Conservation (phyloP, 2,113 vertebrate genomes). For the Nyctibius bracteatus region DNA sequence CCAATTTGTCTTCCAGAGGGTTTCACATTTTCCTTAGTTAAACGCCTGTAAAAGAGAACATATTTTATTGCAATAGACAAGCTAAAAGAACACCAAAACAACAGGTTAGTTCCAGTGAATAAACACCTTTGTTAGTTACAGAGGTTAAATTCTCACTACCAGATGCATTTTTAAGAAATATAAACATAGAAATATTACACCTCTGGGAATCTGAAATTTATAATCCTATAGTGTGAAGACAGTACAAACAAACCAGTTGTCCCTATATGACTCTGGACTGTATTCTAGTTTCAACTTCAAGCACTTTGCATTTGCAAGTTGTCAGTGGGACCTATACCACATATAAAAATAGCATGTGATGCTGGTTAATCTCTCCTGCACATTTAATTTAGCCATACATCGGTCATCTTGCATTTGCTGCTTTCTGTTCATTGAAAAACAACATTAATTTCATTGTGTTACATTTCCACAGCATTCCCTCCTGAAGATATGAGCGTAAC, state of each 20-base stretch:
- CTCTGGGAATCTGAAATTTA: not conserved
- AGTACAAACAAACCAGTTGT: not conserved
- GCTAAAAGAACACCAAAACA: not conserved
- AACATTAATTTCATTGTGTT: not conserved
- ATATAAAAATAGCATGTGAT: not conserved
- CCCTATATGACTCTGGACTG: not conserved
- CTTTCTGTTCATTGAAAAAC: not conserved
- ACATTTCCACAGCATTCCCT: not conserved
- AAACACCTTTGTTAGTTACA: not conserved
- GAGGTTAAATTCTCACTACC: not conserved
- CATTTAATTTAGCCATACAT: not conserved
- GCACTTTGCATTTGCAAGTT: not conserved
- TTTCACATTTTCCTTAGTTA: slow-evolving; percentile 99
- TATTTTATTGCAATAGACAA: not conserved
- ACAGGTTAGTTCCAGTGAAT: not conserved
- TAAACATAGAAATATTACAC: not conserved
- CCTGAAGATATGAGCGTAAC: not conserved
- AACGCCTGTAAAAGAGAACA: slow-evolving; percentile 76
- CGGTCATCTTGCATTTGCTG: not conserved
- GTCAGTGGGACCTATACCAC: not conserved
- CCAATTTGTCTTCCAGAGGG: slow-evolving; percentile 98
- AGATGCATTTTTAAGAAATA: not conserved
- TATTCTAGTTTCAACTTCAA: accelerated
- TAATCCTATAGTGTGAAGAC: not conserved
- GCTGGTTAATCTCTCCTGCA: not conserved